These are phyloP conservation scores for Amorpha juglandis DNA, from an alignment of 2,888 invertebrate species.

Conservation along the genomic window DNA sequence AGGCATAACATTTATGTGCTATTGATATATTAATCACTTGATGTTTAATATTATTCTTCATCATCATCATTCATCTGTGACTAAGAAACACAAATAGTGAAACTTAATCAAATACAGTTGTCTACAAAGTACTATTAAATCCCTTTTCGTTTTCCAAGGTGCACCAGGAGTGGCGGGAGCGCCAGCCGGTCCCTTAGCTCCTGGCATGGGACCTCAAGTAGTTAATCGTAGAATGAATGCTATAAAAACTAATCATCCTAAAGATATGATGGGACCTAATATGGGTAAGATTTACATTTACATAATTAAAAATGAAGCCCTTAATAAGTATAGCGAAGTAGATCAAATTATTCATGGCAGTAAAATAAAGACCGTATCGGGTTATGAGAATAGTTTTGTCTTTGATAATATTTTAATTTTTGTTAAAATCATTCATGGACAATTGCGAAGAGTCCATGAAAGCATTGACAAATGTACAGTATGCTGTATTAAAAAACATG, in stretches of 20 bases:
- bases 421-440: neutral
- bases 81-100: too few relatives aligned
- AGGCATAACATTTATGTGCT: too few relatives aligned
- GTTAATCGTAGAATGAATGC: slow-evolving; percentile 93
- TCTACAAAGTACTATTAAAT: neutral
- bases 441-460: neutral
- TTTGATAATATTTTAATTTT: neutral
- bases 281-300: slow-evolving; percentile 86
- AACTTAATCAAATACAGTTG: neutral
- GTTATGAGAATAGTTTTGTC: neutral
- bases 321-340: slow-evolving; percentile 31
- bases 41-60: too few relatives aligned
- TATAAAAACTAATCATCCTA: slow-evolving; percentile 93
- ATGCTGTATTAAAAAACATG: neutral
- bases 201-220: slow-evolving; percentile 82
- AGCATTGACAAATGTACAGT: neutral
- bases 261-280: slow-evolving; percentile 91
- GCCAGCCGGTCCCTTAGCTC: slow-evolving; percentile 77
- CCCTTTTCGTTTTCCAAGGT: slow-evolving; percentile 38
- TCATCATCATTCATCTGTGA: too few relatives aligned
- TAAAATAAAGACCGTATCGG: neutral
- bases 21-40: too few relatives aligned
- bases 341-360: slow-evolving; percentile 28
- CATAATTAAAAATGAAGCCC: neutral
- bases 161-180: slow-evolving; percentile 67